Evolutionary conservation across 2,797 vertebrate species (phyloP).

Genomic region (Paratrypauchen microcephalus): DNA sequence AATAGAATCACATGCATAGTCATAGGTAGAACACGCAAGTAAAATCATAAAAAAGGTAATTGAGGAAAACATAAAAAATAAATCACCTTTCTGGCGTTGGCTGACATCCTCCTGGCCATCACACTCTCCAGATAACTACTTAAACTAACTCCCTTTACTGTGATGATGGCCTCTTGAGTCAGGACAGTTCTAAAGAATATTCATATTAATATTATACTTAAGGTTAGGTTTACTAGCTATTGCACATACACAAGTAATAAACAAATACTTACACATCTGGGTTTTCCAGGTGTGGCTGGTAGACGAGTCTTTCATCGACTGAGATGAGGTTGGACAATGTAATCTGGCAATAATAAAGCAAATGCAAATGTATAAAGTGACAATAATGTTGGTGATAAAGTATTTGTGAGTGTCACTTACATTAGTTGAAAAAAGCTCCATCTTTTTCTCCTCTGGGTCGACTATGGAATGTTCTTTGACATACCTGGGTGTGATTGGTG

Average conservation of each 20-base stretch:
- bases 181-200: slow-evolving; percentile 83
- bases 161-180: slow-evolving; percentile 96
- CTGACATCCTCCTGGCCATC: slow-evolving; percentile 94
- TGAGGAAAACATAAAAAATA: neutral
- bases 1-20: neutral
- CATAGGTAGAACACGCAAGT: slow-evolving; percentile 3
- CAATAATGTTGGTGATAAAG: neutral
- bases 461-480: slow-evolving; percentile 95
- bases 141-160: slow-evolving; percentile 93
- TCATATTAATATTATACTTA: no score
- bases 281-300: slow-evolving; percentile 92
- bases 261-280: slow-evolving; percentile 87
- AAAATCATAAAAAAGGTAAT: neutral
- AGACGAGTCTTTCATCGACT: slow-evolving; percentile 94
- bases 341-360: slow-evolving; percentile 76
- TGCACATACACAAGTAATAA: slow-evolving; percentile 1
- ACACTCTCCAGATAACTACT: slow-evolving; percentile 93
- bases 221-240: neutral
- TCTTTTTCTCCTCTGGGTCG: slow-evolving; percentile 91
- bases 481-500: slow-evolving; percentile 89
- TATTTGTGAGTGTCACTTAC: slow-evolving; percentile 73
- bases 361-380: neutral
- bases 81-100: slow-evolving; percentile 89
- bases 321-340: slow-evolving; percentile 95
- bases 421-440: slow-evolving; percentile 96